These are phyloP conservation scores for Sebastiscus tertius DNA, from an alignment of 2,797 vertebrate genomes.

Conservation along the genomic window DNA sequence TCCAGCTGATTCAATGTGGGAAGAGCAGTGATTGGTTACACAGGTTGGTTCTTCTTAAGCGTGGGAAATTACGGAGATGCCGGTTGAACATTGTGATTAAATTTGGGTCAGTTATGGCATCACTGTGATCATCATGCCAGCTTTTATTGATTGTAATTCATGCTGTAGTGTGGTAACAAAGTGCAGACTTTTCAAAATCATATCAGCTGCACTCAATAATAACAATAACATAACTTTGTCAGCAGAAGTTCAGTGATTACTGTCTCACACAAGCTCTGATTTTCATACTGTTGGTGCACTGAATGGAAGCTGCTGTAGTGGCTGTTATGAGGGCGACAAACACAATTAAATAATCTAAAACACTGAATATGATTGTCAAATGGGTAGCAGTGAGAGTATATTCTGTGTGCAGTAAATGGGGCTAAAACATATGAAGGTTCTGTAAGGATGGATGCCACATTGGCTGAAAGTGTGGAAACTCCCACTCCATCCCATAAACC, in stretches of 20 bases:
- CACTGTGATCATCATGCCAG: too few species aligned
- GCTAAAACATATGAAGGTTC: not conserved
- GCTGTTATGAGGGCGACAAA: not conserved
- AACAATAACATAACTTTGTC: too few species aligned
- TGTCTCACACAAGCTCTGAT: not conserved
- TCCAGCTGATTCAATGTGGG: too few species aligned
- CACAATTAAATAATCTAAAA: not conserved
- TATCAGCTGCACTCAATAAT: too few species aligned
- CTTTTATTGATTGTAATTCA: too few species aligned
- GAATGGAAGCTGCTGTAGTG: not conserved
- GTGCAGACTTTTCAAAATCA: too few species aligned
- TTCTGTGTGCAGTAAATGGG: not conserved
- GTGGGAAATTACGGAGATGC: not conserved
- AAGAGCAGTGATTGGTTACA: not conserved
- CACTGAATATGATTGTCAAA: not conserved
- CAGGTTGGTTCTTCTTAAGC: not conserved
- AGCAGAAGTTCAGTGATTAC: not conserved
- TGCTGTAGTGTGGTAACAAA: too few species aligned
- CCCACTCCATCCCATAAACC: constrained; percentile 59
- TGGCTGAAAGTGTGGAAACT: constrained; percentile 51
- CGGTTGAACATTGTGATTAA: too few species aligned
- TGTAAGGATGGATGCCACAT: constrained; percentile 17
- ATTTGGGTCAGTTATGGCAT: too few species aligned
- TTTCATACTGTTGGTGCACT: not conserved
- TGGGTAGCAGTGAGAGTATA: not conserved